phyloP scores from a whole-genome alignment of 2,888 invertebrate genomes.

The Cryptocephalus moraei region DNA sequence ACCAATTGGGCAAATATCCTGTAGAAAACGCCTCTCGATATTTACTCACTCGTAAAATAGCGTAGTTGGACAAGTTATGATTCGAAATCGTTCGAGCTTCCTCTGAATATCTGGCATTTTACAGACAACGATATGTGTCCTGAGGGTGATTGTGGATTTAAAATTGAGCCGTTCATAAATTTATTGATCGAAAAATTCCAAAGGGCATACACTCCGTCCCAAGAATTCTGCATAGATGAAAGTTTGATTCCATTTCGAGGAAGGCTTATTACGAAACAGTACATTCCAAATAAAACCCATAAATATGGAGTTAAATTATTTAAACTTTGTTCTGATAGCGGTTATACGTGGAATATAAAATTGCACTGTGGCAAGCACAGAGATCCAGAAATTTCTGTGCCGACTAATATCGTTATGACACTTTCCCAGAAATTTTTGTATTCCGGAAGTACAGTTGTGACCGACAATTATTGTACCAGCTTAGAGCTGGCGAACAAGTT shows the following conservation, averaged over 20 bases:
- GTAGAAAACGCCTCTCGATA: too few relatives aligned
- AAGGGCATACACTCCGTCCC: slow-evolving; percentile 1
- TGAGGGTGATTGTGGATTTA: too few relatives aligned
- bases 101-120: too few relatives aligned
- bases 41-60: too few relatives aligned
- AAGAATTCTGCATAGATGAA: slow-evolving; percentile 5
- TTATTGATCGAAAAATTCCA: slow-evolving; percentile 1
- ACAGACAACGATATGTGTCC: background rate
- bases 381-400: background rate
- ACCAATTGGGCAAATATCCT: too few relatives aligned
- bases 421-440: too few relatives aligned
- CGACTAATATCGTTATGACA: background rate
- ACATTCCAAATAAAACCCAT: slow-evolving; percentile 2
- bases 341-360: slow-evolving; percentile 6
- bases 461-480: too few relatives aligned
- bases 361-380: slow-evolving; percentile 5
- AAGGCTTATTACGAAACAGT: slow-evolving; percentile 4
- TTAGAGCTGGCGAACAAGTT: too few relatives aligned
- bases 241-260: slow-evolving; percentile 4
- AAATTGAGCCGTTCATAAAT: too few relatives aligned
- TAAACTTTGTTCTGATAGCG: slow-evolving; percentile 4
- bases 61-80: background rate
- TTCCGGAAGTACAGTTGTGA: too few relatives aligned
- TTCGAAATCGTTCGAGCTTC: background rate
- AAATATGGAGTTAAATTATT: too few relatives aligned